A percentile compares a stretch with the other conserved stretches of the same genome.
Evolutionary conservation across 2,888 invertebrate species (phyloP).

Genomic region (Epistrophe grossulariae): DNA sequence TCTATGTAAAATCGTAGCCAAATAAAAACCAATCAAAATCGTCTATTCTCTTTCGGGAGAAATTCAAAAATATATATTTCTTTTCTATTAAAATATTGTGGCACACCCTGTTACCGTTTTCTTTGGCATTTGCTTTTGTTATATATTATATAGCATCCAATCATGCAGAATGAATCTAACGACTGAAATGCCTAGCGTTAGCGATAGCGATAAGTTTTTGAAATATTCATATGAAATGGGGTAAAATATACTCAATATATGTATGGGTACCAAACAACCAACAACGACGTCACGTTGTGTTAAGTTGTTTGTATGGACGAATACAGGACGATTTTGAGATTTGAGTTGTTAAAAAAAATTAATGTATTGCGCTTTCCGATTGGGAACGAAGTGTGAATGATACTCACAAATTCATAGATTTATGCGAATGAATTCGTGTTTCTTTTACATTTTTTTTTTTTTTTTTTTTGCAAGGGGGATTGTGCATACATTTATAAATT

Average conservation of each 20-base stretch:
- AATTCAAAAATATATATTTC: background rate
- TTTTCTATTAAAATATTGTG: background rate
- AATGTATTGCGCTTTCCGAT: conserved; percentile 69
- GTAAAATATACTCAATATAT: conserved; percentile 51
- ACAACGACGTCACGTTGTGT: conserved; percentile 6
- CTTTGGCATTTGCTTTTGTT: conserved; percentile 55
- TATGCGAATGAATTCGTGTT: conserved; percentile 57
- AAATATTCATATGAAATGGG: conserved; percentile 71
- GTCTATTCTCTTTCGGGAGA: background rate
- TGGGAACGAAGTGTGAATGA: conserved; percentile 71
- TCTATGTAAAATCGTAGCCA: too few species aligned
- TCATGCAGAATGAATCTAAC: conserved; percentile 72
- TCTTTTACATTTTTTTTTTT: conserved; percentile 19
- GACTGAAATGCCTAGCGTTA: conserved; percentile 73
- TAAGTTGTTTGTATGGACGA: too few species aligned
- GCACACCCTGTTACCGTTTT: conserved; percentile 29
- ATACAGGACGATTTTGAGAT: conserved; percentile 4
- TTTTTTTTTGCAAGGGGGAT: conserved; percentile 4
- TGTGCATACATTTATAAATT: conserved; percentile 57
- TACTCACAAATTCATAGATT: conserved; percentile 75
- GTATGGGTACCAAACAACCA: conserved; percentile 16
- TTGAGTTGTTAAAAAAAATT: conserved; percentile 20
- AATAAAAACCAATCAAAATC: too few species aligned
- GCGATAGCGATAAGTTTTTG: conserved; percentile 70
- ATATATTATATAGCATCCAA: conserved; percentile 71